Evolutionary conservation across 2,113 vertebrate species (phyloP).

Genomic region (Ivindomyrus marchei): DNA sequence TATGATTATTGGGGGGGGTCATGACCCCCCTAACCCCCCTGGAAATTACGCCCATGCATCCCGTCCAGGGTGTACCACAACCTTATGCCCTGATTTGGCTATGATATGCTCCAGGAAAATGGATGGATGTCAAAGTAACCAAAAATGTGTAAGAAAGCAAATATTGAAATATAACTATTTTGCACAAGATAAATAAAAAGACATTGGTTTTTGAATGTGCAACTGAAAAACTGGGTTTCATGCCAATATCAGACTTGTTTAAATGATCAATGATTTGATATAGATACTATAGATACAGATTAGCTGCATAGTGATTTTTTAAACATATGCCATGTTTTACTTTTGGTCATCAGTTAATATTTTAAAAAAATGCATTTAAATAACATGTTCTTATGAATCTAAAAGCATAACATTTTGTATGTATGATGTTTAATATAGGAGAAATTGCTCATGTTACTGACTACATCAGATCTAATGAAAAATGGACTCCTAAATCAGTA

Average conservation of each 20-base stretch:
- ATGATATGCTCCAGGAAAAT: background rate
- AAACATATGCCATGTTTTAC: background rate
- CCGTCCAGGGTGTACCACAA: background rate
- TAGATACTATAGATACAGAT: background rate
- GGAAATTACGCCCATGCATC: background rate
- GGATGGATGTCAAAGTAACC: conserved; percentile 15
- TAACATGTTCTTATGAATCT: background rate
- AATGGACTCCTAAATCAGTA: background rate
- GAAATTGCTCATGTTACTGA: background rate
- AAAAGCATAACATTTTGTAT: background rate
- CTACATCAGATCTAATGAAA: background rate
- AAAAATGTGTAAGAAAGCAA: conserved; percentile 34
- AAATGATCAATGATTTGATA: background rate
- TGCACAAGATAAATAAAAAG: conserved; percentile 25
- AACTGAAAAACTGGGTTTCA: background rate
- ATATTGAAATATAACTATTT: conserved; percentile 42
- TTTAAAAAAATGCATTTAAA: background rate
- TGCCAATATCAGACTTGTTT: background rate
- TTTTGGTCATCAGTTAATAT: background rate
- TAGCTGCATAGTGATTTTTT: background rate
- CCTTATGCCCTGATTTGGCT: too few relatives aligned
- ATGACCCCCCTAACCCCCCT: too few relatives aligned
- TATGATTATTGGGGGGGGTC: too few relatives aligned
- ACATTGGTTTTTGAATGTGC: conserved; percentile 23
- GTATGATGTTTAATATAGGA: background rate